Evolutionary conservation across 2,888 invertebrate species (phyloP).

Genomic region (Acrocera orbiculus): DNA sequence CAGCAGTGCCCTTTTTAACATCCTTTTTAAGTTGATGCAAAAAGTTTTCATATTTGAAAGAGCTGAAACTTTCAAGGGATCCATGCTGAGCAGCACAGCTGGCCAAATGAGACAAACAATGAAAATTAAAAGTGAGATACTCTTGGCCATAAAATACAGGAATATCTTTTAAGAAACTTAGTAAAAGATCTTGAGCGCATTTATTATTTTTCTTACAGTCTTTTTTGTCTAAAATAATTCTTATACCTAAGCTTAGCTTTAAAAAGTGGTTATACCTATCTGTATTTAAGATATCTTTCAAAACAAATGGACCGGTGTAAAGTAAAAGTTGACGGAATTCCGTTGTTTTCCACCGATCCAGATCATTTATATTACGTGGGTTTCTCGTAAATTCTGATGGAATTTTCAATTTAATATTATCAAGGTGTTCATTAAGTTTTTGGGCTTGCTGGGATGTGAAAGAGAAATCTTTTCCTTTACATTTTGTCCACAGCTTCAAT

Average conservation of each 20-base stretch:
- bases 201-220: constrained; percentile 1
- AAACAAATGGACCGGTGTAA: constrained; percentile 1
- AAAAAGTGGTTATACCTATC: constrained; percentile 12
- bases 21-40: neutral
- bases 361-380: neutral
- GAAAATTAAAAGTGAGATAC: constrained; percentile 7
- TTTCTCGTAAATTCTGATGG: neutral
- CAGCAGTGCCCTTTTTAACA: neutral
- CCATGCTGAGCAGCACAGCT: no score
- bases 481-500: neutral
- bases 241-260: constrained; percentile 9
- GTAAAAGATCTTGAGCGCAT: constrained; percentile 1
- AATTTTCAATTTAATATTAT: neutral
- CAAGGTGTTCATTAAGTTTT: no score
- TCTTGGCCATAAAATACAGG: constrained; percentile 8
- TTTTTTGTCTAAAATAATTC: constrained; percentile 5
- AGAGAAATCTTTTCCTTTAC: neutral
- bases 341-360: constrained; percentile 2
- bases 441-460: no score
- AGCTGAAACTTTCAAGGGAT: neutral
- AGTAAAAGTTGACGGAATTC: constrained; percentile 10
- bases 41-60: constrained; percentile 1
- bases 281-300: neutral
- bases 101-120: constrained; percentile 7
- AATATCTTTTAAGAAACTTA: constrained; percentile 1